Evolutionary conservation across 2,797 vertebrate genomes (phyloP).

Genomic region (Xiphophorus birchmanni): DNA sequence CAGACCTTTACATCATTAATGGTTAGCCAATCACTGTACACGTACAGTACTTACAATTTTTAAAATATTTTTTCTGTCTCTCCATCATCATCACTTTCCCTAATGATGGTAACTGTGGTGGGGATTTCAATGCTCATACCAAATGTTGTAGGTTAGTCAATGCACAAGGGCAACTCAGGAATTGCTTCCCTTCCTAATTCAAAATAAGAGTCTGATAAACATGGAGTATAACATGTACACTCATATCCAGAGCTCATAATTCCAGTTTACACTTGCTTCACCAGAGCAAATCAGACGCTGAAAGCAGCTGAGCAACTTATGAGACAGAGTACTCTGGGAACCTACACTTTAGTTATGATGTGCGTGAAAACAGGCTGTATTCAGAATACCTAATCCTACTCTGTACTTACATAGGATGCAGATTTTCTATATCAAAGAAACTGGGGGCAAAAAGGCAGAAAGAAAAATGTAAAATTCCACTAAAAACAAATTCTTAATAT

Average conservation of each 20-base stretch:
- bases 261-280: too few species aligned
- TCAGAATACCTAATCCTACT: not conserved
- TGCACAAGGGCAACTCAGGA: not conserved
- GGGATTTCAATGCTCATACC: not conserved
- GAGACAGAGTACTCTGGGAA: not conserved
- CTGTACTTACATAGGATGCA: not conserved
- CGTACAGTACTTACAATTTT: not conserved
- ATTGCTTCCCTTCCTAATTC: not conserved
- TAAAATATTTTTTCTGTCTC: not conserved
- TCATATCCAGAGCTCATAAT: not conserved
- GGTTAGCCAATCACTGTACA: not conserved
- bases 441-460: not conserved
- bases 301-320: too few species aligned
- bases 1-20: not conserved
- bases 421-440: not conserved
- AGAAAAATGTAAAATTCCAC: not conserved
- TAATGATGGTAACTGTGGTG: not conserved
- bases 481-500: not conserved
- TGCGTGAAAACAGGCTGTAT: not conserved
- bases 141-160: not conserved
- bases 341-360: not conserved
- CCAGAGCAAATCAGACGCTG: not conserved
- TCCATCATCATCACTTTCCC: not conserved
- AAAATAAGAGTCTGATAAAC: not conserved
- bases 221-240: not conserved